A percentile compares a stretch with the other conserved stretches of the same genome.
These are phyloP conservation scores for Himalopsyche japonica DNA, from an alignment of 2,888 invertebrate species.

Conservation along the genomic window DNA sequence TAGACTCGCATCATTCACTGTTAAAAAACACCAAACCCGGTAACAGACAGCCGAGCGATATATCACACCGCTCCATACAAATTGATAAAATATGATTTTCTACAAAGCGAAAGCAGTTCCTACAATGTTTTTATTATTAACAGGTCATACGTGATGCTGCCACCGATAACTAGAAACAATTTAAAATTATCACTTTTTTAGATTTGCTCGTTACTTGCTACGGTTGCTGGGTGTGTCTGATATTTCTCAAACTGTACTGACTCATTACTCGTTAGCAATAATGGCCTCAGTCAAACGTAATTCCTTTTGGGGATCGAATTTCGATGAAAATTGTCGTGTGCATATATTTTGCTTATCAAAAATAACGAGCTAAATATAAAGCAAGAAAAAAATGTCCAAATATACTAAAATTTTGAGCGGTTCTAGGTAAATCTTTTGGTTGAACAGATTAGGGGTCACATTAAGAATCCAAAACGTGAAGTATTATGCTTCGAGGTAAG, in stretches of 20 bases:
- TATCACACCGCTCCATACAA: background rate
- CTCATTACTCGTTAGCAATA: background rate
- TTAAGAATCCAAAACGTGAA: too few relatives aligned
- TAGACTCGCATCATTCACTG: conserved; percentile 28
- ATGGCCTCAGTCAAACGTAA: too few relatives aligned
- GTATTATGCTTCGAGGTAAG: too few relatives aligned
- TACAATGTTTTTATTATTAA: background rate
- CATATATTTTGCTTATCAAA: too few relatives aligned
- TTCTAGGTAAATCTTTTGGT: too few relatives aligned
- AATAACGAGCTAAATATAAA: too few relatives aligned
- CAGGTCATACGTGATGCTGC: conserved; percentile 20
- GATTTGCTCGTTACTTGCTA: background rate
- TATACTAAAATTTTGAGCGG: too few relatives aligned
- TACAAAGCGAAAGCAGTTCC: background rate
- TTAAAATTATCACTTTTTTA: conserved; percentile 35
- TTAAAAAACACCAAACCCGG: background rate
- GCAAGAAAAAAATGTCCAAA: too few relatives aligned
- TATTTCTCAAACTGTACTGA: background rate
- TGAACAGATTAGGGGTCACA: too few relatives aligned
- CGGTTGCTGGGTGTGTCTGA: background rate
- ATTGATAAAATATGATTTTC: background rate
- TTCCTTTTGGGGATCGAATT: background rate
- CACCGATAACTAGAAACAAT: conserved; percentile 37
- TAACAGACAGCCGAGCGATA: background rate
- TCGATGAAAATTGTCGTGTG: background rate